Conservation (phyloP, 2,888 invertebrate species). For the Argyresthia albistria region DNA sequence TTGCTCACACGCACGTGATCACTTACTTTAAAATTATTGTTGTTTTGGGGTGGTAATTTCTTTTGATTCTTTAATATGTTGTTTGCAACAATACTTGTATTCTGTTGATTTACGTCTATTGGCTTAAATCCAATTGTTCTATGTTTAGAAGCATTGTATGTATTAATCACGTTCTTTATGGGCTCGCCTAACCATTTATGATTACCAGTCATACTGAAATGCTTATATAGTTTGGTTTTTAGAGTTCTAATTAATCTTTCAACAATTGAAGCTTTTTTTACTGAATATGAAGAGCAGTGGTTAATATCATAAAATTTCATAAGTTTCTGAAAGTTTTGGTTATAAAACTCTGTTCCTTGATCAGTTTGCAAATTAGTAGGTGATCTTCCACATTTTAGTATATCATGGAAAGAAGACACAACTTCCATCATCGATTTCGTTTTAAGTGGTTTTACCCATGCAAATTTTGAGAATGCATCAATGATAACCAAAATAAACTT, state of each 20-base stretch:
- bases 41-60: neutral
- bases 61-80: neutral
- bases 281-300: slow-evolving; percentile 2
- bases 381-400: neutral
- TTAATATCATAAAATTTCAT: neutral
- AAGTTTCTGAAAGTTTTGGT: slow-evolving; percentile 1
- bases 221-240: slow-evolving; percentile 7
- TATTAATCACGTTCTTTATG: neutral
- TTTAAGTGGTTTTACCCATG: slow-evolving; percentile 30
- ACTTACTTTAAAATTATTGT: slow-evolving; percentile 13
- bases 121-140: neutral
- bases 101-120: neutral
- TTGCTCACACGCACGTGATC: slow-evolving; percentile 17
- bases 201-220: slow-evolving; percentile 7
- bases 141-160: slow-evolving; percentile 2
- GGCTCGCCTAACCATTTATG: slow-evolving; percentile 7
- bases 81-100: neutral
- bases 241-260: slow-evolving; percentile 13
- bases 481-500: slow-evolving; percentile 21
- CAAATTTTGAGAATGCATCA: slow-evolving; percentile 37
- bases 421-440: slow-evolving; percentile 6
- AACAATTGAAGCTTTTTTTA: slow-evolving; percentile 7
- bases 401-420: neutral
- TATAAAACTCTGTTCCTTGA: slow-evolving; percentile 12
- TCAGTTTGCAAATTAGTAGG: slow-evolving; percentile 15